These are phyloP conservation scores for Pammene aurita DNA, from an alignment of 2,888 invertebrate genomes.

Conservation along the genomic window DNA sequence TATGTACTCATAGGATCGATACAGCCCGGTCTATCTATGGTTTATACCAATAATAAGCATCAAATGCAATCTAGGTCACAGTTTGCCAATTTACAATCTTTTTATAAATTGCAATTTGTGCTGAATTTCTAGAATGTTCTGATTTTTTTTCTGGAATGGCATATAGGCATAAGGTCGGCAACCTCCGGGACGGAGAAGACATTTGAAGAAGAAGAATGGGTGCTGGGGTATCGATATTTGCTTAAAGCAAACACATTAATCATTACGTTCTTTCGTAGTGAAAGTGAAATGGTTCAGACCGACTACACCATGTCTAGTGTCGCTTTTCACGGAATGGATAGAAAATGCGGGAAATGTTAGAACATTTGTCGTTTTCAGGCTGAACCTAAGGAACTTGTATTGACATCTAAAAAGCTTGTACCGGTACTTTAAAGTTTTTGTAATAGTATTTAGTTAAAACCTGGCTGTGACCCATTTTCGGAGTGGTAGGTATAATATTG, in stretches of 20 bases:
- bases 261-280: not conserved
- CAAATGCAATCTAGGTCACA: conserved; percentile 9
- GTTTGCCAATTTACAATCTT: not conserved
- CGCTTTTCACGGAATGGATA: not conserved
- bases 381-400: not conserved
- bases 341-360: not conserved
- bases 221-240: not conserved
- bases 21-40: not conserved
- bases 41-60: not conserved
- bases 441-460: not conserved
- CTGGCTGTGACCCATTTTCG: not conserved
- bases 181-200: too few species aligned
- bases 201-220: too few species aligned
- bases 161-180: too few species aligned
- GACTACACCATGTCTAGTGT: conserved; percentile 5
- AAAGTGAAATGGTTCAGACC: conserved; percentile 9
- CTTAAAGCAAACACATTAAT: not conserved
- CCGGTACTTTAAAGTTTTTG: not conserved
- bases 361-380: not conserved
- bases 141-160: too few species aligned
- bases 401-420: not conserved
- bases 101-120: too few species aligned
- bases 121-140: too few species aligned
- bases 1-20: conserved; percentile 7
- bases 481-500: too few species aligned